Conservation (phyloP, 2,888 invertebrate species). For the Poecilobothrus nobilitatus region DNA sequence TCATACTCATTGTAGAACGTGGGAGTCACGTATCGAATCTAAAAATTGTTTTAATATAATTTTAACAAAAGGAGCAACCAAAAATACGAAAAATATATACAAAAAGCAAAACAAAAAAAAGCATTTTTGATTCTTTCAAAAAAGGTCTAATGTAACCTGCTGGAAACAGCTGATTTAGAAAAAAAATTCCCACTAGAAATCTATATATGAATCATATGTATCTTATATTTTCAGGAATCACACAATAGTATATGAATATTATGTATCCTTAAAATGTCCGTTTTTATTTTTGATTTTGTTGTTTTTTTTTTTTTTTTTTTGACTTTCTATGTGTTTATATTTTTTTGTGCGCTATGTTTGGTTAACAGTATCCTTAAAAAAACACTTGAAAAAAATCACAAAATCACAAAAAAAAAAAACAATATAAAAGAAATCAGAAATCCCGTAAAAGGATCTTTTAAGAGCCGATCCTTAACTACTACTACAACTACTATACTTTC, state of each 20-base stretch:
- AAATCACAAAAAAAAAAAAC: too few species aligned
- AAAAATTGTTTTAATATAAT: too few species aligned
- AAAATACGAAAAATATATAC: too few species aligned
- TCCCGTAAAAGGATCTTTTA: not conserved
- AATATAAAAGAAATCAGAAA: too few species aligned
- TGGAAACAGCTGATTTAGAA: not conserved
- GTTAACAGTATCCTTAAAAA: not conserved
- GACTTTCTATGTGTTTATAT: not conserved
- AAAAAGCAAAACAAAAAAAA: not conserved
- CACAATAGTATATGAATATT: not conserved
- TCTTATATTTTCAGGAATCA: too few species aligned
- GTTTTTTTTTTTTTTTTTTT: not conserved
- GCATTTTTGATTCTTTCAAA: too few species aligned
- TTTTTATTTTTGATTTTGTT: too few species aligned
- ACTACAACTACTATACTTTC: too few species aligned
- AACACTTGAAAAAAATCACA: not conserved
- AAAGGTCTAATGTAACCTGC: not conserved
- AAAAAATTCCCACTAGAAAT: not conserved
- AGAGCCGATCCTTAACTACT: not conserved
- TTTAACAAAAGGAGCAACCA: too few species aligned
- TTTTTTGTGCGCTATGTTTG: not conserved
- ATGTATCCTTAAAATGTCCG: not conserved
- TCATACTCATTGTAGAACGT: not conserved
- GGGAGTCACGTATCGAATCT: not conserved
- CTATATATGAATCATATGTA: not conserved